These are phyloP conservation scores for Neodontobutis hainanensis DNA, from an alignment of 2,113 vertebrate genomes.

Conservation along the genomic window DNA sequence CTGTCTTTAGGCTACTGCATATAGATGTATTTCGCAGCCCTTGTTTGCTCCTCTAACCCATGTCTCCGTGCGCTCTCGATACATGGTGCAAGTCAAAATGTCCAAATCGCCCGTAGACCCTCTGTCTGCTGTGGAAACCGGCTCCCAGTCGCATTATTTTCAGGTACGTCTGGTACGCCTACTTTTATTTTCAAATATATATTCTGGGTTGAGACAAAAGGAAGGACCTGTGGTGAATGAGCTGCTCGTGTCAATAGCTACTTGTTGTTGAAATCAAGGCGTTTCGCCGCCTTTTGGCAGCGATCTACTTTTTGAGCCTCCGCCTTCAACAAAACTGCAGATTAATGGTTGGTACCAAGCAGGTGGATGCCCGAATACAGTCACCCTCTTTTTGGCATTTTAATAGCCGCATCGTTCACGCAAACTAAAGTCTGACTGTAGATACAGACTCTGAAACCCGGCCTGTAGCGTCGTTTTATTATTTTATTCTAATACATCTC, in stretches of 20 bases:
- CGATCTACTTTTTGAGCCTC: slow-evolving; percentile 33
- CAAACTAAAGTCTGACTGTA: not conserved
- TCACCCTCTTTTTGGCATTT: not conserved
- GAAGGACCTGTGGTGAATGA: not conserved
- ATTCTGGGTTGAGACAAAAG: not conserved
- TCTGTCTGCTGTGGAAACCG: slow-evolving; percentile 77
- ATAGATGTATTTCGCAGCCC: slow-evolving; percentile 62
- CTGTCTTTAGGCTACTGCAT: slow-evolving; percentile 35
- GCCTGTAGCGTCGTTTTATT: slow-evolving; percentile 12
- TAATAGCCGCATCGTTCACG: not conserved
- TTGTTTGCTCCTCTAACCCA: slow-evolving; percentile 64
- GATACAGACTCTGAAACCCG: not conserved
- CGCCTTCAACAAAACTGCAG: slow-evolving; percentile 43
- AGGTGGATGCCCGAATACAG: slow-evolving; percentile 9
- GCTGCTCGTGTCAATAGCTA: slow-evolving; percentile 45
- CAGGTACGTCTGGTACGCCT: slow-evolving; percentile 77
- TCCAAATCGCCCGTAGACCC: slow-evolving; percentile 82
- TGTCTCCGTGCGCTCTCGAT: slow-evolving; percentile 77
- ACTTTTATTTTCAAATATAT: slow-evolving; percentile 1
- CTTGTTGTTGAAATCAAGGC: slow-evolving; percentile 67
- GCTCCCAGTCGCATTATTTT: slow-evolving; percentile 81
- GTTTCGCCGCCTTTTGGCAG: slow-evolving; percentile 52
- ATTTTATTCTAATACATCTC: slow-evolving; percentile 35
- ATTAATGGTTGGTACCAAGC: slow-evolving; percentile 29
- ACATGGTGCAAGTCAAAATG: slow-evolving; percentile 84